phyloP scores from a whole-genome alignment of 2,113 vertebrate species.

The Plecturocebus donacophilus region DNA sequence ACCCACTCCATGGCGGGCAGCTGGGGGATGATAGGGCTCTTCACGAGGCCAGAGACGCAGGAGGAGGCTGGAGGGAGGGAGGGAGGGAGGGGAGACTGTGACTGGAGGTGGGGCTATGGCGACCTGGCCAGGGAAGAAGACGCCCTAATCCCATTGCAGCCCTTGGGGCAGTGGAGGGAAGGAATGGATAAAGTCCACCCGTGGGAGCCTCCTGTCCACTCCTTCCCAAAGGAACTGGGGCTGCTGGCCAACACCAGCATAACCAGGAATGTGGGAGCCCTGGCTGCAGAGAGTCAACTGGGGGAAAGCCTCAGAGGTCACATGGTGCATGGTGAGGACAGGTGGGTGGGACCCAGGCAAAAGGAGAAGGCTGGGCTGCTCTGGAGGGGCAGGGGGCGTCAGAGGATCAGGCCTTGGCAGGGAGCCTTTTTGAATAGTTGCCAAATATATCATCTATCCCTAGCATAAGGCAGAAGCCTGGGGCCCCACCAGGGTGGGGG shows the following conservation, averaged over 20 bases:
- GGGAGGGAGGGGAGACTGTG: background rate
- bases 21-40: background rate
- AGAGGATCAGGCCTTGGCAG: background rate
- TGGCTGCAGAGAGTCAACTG: background rate
- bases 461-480: background rate
- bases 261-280: constrained; percentile 15
- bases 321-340: background rate
- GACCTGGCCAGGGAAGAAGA: background rate
- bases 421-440: constrained; percentile 23
- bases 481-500: background rate
- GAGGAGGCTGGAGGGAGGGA: background rate
- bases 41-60: background rate
- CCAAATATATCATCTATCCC: background rate
- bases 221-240: constrained; percentile 33
- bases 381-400: background rate
- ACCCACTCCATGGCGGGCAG: background rate
- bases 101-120: background rate
- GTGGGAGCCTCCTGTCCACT: constrained; percentile 10
- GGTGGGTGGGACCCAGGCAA: background rate
- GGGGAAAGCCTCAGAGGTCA: background rate
- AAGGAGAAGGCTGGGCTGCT: background rate
- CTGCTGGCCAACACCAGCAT: background rate
- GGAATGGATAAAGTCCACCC: background rate
- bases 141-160: background rate
- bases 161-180: background rate